phyloP scores from a whole-genome alignment of 2,113 vertebrate genomes.

The Tragelaphus imberbis region DNA sequence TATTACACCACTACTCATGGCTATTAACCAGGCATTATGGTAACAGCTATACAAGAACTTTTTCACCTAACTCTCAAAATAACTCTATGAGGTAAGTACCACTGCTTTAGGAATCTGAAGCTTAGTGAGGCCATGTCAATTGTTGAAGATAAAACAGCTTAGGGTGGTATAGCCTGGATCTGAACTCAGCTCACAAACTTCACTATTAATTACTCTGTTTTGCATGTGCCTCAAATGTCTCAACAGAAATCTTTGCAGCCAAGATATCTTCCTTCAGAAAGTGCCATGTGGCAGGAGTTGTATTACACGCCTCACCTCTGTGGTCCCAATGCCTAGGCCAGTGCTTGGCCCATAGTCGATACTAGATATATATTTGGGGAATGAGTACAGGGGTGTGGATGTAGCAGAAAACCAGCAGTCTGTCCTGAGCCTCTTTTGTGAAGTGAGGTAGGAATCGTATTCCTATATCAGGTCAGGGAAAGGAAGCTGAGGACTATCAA shows the following conservation, averaged over 20 bases:
- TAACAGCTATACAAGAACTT: not conserved
- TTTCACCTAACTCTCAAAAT: not conserved
- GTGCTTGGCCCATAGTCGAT: not conserved
- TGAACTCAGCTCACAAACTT: not conserved
- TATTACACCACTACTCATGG: not conserved
- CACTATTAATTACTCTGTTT: not conserved
- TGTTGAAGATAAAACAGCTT: not conserved
- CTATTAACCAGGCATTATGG: not conserved
- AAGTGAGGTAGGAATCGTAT: conserved; percentile 29
- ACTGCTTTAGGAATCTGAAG: not conserved
- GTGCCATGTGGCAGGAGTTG: not conserved
- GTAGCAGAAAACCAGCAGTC: not conserved
- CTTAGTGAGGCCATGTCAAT: not conserved
- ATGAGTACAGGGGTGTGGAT: not conserved
- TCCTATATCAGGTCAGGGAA: conserved; percentile 54
- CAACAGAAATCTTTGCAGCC: not conserved
- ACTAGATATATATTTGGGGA: not conserved
- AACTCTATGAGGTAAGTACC: not conserved
- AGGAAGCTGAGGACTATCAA: conserved; percentile 55
- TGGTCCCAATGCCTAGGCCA: not conserved
- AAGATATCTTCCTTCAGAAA: not conserved
- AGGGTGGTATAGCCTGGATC: not conserved
- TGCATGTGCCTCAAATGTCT: not conserved
- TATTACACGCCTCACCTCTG: not conserved
- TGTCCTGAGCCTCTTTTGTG: not conserved